Evolutionary conservation across 2,113 vertebrate species (phyloP).

Genomic region (Corydoras maculifer): DNA sequence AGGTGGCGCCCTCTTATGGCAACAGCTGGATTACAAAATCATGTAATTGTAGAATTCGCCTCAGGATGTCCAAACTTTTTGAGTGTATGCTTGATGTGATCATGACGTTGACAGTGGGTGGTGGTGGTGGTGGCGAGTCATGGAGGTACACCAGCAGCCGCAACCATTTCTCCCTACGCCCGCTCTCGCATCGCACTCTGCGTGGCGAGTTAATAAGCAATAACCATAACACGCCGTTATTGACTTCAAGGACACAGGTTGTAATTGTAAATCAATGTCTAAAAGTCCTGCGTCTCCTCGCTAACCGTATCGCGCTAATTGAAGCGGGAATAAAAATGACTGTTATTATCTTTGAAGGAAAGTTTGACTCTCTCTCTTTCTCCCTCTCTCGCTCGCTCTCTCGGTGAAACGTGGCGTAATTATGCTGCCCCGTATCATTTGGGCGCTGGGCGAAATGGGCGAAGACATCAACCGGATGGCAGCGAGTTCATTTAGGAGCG

Average conservation of each 20-base stretch:
- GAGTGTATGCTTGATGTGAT: no score
- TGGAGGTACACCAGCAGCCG: neutral
- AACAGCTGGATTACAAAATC: no score
- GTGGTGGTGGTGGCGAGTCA: no score
- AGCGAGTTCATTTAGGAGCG: conserved; percentile 59
- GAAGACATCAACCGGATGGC: conserved; percentile 71
- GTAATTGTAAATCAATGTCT: conserved; percentile 35
- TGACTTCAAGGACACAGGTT: conserved; percentile 34
- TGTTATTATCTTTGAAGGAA: conserved; percentile 48
- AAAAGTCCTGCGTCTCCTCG: conserved; percentile 35
- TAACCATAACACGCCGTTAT: conserved; percentile 38
- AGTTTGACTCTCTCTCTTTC: conserved; percentile 42
- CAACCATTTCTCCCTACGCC: neutral
- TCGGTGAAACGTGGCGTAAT: conserved; percentile 74
- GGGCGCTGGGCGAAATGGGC: conserved; percentile 68
- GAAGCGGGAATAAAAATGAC: conserved; percentile 45
- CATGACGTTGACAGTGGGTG: no score
- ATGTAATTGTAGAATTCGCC: no score
- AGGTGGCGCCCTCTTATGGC: no score
- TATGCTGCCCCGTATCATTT: conserved; percentile 69
- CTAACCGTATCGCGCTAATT: conserved; percentile 35
- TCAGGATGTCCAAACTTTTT: no score
- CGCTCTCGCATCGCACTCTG: conserved; percentile 12
- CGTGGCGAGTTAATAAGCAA: conserved; percentile 27
- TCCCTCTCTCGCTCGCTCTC: conserved; percentile 53